phyloP scores from a whole-genome alignment of 2,797 vertebrate genomes.

The Falco cherrug region DNA sequence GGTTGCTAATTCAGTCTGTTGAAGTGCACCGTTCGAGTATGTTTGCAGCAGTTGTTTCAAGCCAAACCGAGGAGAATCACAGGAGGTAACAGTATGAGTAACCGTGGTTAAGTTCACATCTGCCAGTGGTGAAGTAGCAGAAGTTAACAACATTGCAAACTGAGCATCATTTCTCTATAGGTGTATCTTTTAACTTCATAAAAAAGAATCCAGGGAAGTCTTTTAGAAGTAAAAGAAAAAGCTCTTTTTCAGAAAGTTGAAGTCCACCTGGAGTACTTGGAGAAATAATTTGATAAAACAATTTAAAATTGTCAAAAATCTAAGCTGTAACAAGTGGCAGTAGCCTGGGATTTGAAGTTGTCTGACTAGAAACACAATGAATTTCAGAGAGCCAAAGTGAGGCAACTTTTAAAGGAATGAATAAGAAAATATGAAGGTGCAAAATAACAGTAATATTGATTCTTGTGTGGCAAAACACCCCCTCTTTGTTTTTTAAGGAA shows the following conservation, averaged over 20 bases:
- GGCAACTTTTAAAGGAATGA: not conserved
- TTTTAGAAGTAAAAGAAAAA: not conserved
- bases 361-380: not conserved
- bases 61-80: not conserved
- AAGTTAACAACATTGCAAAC: not conserved
- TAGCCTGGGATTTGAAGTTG: not conserved
- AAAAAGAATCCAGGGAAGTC: not conserved
- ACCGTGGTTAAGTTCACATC: not conserved
- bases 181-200: not conserved
- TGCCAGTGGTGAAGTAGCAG: not conserved
- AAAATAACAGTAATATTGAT: not conserved
- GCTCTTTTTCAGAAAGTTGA: not conserved
- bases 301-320: not conserved
- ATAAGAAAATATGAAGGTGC: not conserved
- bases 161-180: not conserved
- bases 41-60: not conserved
- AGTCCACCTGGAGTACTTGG: not conserved
- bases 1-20: not conserved
- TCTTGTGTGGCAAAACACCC: not conserved
- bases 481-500: not conserved
- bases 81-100: not conserved
- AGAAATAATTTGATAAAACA: not conserved
- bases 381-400: not conserved
- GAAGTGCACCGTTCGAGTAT: accelerated
- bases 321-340: not conserved